phyloP scores from a whole-genome alignment of 1,140 invertebrate genomes.

The Orchestia grillus region DNA sequence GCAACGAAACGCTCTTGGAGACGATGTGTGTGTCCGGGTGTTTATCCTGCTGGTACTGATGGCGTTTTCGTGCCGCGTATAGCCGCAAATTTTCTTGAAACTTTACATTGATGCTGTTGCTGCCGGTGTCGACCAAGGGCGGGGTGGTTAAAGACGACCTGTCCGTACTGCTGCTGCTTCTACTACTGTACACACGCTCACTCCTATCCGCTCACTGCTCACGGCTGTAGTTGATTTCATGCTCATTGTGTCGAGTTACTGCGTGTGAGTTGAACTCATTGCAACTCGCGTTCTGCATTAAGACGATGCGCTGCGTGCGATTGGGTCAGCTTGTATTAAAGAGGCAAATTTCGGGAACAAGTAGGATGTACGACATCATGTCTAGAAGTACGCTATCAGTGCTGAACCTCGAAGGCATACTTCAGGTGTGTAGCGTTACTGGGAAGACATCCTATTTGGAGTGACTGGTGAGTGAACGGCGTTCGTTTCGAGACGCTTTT shows the following conservation, averaged over 20 bases:
- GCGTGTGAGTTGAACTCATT: neutral
- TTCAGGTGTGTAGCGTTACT: neutral
- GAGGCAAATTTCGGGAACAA: neutral
- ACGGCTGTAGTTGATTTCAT: neutral
- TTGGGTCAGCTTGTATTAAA: neutral
- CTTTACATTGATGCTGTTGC: neutral
- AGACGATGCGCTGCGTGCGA: neutral
- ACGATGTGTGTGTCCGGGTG: neutral
- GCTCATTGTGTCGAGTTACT: neutral
- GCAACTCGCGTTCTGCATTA: neutral
- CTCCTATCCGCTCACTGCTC: neutral
- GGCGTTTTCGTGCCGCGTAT: neutral
- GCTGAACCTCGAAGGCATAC: neutral
- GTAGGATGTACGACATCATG: neutral
- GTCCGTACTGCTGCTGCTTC: neutral
- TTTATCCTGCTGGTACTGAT: neutral
- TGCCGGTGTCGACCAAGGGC: neutral
- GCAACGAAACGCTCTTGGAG: neutral
- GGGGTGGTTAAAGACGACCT: constrained; percentile 51
- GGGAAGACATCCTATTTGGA: too few relatives aligned
- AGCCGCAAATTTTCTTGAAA: neutral
- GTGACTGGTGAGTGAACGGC: too few relatives aligned
- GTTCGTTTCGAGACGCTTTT: too few relatives aligned
- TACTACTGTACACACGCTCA: neutral
- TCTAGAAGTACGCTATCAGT: neutral